Evolutionary conservation across 92 coral and sea anemone genomes (phyloP).

Genomic region (Plumapathes pennacea): DNA sequence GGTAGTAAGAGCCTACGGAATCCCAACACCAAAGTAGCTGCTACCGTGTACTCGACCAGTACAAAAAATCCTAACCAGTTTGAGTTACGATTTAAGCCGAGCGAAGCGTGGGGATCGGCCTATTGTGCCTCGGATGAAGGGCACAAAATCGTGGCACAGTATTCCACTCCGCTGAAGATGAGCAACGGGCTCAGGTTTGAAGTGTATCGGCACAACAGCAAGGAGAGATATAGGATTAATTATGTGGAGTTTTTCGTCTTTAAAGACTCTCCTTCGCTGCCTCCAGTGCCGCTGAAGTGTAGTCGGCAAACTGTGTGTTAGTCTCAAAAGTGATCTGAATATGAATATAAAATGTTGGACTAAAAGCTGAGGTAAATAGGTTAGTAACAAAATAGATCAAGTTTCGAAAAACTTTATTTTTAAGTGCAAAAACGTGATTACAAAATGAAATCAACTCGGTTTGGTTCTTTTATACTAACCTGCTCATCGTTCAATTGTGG

Average conservation of each 20-base stretch:
- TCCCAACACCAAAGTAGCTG: constrained; percentile 15
- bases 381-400: too few species aligned
- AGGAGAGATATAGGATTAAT: constrained; percentile 51
- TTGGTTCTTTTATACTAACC: too few species aligned
- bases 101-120: constrained; percentile 51
- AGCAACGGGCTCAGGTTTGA: constrained; percentile 50
- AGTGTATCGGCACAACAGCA: constrained; percentile 49
- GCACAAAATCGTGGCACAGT: constrained; percentile 48
- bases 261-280: too few species aligned
- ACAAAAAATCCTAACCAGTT: constrained; percentile 63
- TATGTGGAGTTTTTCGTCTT: constrained; percentile 44
- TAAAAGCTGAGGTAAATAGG: too few species aligned
- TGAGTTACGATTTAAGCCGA: constrained; percentile 43
- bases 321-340: too few species aligned
- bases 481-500: too few species aligned
- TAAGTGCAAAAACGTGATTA: too few species aligned
- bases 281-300: too few species aligned
- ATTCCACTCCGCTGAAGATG: constrained; percentile 19
- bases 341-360: too few species aligned
- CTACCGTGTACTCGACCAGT: constrained; percentile 1
- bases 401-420: too few species aligned
- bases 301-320: too few species aligned
- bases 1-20: constrained; percentile 1
- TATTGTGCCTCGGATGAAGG: constrained; percentile 69
- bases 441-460: too few species aligned